Base-by-base conservation (phyloP, 2,888 invertebrate genomes). In the Malacosoma neustria region DNA sequence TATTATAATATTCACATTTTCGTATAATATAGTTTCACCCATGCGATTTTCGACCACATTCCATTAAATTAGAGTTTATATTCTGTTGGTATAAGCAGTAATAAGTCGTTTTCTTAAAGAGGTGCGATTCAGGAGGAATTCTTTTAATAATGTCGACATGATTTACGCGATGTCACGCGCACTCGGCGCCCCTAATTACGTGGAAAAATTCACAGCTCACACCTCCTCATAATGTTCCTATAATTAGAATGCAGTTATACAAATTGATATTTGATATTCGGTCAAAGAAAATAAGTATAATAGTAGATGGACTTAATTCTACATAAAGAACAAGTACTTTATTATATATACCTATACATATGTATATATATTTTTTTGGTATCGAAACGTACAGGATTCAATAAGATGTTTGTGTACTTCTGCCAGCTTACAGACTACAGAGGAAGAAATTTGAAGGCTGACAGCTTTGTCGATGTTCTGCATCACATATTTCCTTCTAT, bases 111-210 rank as follows among this genome's bases (percentile, higher is more conserved):
- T 62, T 67, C 75, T 72, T 73, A 67, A 74, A 64, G 65, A 72
- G 66, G 68, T 80, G 77, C 72, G 80, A 80, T 79, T 77, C 72
- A 66, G 62, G 61, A 64, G 61, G 63, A 67, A 71, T 76, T 76
- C 72, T 79, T 82, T 82, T 82, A 84, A 84, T 82, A 82, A 82
- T 22, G 77, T 67, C 63, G 51, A 63, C 61, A 77, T 82, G 82
- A 84, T 82, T 84, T 82, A 84, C 82, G 76, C 68, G 63, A 60
- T 62, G 81, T 75, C 82, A 82, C 47, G 56, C 54, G 57, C 82
- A 82, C 65, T 61, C 64, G 82, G 77, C 49, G 67, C 61, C 63
- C 68, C 65, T 81, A 82, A 81, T 82, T 81, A 81, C 69, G 52
- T 22, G 68, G 63, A 75, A 80, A 79, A 72, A 77, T 64, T 62